Evolutionary conservation across 1,140 invertebrate genomes (phyloP).

Genomic region (Araneus ventricosus): DNA sequence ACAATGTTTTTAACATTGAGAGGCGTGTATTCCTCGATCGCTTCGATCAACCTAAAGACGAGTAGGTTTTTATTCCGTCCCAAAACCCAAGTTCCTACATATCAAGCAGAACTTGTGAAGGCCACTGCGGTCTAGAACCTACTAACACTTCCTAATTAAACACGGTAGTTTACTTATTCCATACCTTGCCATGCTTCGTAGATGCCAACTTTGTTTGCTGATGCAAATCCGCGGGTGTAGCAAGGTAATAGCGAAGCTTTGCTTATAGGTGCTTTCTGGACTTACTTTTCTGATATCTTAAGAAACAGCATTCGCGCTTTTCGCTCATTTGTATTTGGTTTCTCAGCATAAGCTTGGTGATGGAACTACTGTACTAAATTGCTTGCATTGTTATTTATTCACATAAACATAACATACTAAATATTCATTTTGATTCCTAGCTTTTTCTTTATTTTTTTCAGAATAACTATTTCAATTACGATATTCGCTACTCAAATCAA

Average conservation of each 20-base stretch:
- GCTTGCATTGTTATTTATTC: too few species aligned
- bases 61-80: slow-evolving; percentile 7
- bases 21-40: slow-evolving; percentile 12
- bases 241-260: neutral
- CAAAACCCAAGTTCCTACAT: slow-evolving; percentile 55
- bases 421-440: too few species aligned
- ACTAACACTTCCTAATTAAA: slow-evolving; percentile 23
- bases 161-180: slow-evolving; percentile 31
- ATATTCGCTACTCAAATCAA: too few species aligned
- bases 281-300: neutral
- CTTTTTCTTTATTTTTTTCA: too few species aligned
- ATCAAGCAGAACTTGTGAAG: slow-evolving; percentile 61
- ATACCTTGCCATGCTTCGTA: slow-evolving; percentile 1
- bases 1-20: neutral
- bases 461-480: too few species aligned
- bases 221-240: neutral
- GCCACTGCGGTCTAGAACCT: slow-evolving; percentile 40
- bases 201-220: neutral
- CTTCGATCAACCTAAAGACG: slow-evolving; percentile 32
- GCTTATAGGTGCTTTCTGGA: slow-evolving; percentile 13
- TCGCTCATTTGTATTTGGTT: neutral
- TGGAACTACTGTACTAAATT: too few species aligned
- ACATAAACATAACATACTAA: too few species aligned
- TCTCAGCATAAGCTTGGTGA: neutral
- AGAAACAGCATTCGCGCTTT: neutral